These are phyloP conservation scores for Triplophysa tibetana DNA, from an alignment of 2,113 vertebrate genomes.

Conservation along the genomic window DNA sequence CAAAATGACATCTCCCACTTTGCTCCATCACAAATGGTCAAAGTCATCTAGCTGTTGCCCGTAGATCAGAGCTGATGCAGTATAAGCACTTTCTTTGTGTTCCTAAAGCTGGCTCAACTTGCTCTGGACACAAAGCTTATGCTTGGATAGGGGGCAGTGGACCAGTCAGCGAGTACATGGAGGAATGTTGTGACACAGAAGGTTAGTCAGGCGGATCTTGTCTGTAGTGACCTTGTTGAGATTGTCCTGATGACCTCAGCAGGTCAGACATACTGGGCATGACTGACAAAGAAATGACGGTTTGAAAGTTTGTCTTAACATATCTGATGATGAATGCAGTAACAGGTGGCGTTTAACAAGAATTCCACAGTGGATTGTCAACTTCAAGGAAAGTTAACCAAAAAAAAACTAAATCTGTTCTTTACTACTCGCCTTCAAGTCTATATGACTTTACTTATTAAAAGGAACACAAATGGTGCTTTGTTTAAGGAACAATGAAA, in stretches of 20 bases:
- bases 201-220: constrained; percentile 49
- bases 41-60: constrained; percentile 52
- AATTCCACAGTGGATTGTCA: too few relatives aligned
- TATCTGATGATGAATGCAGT: background rate
- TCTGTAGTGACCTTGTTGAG: constrained; percentile 48
- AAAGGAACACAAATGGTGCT: too few relatives aligned
- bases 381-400: constrained; percentile 72
- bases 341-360: background rate
- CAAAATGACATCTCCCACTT: constrained; percentile 14
- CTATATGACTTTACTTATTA: too few relatives aligned
- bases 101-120: constrained; percentile 67
- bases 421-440: too few relatives aligned
- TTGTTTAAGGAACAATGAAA: too few relatives aligned
- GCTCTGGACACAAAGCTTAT: constrained; percentile 57
- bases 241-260: constrained; percentile 27
- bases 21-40: constrained; percentile 62
- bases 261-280: constrained; percentile 18
- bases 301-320: background rate
- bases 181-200: constrained; percentile 53
- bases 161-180: constrained; percentile 50
- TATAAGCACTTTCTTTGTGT: constrained; percentile 71
- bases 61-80: constrained; percentile 49
- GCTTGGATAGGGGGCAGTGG: constrained; percentile 52
- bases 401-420: constrained; percentile 42
- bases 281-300: background rate